Conservation (phyloP, 2,888 invertebrate species). For the Malacosoma neustria region DNA sequence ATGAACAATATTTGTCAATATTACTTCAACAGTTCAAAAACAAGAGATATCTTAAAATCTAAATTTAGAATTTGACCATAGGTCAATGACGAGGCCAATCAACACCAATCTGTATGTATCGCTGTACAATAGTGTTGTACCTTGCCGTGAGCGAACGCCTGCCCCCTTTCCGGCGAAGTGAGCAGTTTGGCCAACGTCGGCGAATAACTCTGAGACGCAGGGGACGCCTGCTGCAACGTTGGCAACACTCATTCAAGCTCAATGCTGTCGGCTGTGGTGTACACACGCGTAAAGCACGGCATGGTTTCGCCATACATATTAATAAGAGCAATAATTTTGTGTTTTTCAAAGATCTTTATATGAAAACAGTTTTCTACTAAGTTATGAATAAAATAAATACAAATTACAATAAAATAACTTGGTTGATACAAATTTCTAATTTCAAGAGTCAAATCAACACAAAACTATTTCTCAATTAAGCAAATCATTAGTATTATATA, state of each 20-base stretch:
- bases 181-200: conserved; percentile 87
- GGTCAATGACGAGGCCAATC: conserved; percentile 55
- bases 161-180: conserved; percentile 78
- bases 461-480: neutral
- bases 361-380: no score
- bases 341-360: no score
- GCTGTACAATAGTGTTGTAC: conserved; percentile 49
- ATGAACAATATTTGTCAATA: no score
- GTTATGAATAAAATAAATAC: no score
- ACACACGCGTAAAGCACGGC: neutral
- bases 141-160: conserved; percentile 73
- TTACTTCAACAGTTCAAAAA: neutral
- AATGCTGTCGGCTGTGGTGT: neutral
- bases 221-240: conserved; percentile 70
- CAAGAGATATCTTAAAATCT: conserved; percentile 32
- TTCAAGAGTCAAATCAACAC: no score
- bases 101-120: conserved; percentile 57
- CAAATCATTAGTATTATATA: no score
- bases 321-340: neutral
- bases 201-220: conserved; percentile 79
- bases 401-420: no score
- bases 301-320: neutral
- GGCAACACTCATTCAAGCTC: conserved; percentile 70
- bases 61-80: conserved; percentile 66
- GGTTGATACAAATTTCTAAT: no score